A percentile compares a stretch with the other conserved stretches of the same genome.
Evolutionary conservation across 2,113 vertebrate species (phyloP).

Genomic region (Sula dactylatra): DNA sequence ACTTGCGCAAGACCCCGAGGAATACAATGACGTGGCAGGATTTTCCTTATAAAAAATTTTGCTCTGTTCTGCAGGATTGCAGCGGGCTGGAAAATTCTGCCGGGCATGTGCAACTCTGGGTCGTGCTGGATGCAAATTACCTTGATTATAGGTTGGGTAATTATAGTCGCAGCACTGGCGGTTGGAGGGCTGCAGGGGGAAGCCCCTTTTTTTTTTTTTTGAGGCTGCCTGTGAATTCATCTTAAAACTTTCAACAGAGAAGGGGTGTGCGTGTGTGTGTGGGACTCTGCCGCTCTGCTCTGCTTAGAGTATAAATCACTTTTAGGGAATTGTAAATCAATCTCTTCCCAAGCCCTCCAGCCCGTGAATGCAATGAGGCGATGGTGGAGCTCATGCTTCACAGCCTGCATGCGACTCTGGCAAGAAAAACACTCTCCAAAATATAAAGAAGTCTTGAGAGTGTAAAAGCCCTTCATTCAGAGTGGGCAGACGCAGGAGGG

Average conservation of each 20-base stretch:
- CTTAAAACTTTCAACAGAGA: conserved; percentile 42
- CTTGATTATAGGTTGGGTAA: conserved; percentile 78
- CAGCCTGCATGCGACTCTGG: background rate
- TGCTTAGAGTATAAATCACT: conserved; percentile 36
- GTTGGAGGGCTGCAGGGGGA: background rate
- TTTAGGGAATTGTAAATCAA: conserved; percentile 37
- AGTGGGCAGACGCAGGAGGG: background rate
- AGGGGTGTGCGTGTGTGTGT: background rate
- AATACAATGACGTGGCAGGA: background rate
- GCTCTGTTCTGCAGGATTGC: conserved; percentile 19
- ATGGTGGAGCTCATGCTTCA: background rate
- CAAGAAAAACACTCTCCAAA: background rate
- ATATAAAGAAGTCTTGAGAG: background rate
- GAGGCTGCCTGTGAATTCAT: background rate
- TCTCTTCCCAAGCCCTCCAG: background rate
- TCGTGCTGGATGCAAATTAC: conserved; percentile 68
- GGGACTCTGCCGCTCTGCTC: background rate
- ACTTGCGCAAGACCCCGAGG: background rate
- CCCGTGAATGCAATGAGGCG: background rate
- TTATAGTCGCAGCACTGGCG: conserved; percentile 59
- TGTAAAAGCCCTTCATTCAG: conserved; percentile 7
- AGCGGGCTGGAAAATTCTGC: conserved; percentile 1
- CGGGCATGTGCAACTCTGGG: conserved; percentile 51
- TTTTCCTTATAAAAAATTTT: background rate
- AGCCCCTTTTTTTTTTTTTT: background rate